These are phyloP conservation scores for Synergus japonicus DNA, from an alignment of 2,888 invertebrate species.

Conservation along the genomic window DNA sequence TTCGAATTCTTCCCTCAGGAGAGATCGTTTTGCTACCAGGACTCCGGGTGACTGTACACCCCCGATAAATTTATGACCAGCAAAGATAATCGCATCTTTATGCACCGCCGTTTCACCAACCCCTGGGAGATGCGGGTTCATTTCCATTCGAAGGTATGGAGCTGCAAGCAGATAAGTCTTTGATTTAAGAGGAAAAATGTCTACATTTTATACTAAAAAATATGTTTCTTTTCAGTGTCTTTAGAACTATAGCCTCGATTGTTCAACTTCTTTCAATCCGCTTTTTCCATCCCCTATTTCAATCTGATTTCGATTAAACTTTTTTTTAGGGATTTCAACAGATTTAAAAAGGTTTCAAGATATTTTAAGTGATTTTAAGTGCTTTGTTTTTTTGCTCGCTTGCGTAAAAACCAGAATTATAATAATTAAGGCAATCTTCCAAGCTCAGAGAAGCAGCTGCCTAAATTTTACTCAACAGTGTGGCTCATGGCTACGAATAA, in stretches of 20 bases:
- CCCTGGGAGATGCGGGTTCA: constrained; percentile 88
- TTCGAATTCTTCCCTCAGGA: constrained; percentile 77
- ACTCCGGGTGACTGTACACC: constrained; percentile 91
- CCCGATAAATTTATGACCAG: constrained; percentile 94
- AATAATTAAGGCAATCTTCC: constrained; percentile 1
- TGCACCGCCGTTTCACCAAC: constrained; percentile 85
- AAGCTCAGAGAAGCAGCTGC: not conserved
- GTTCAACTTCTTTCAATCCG: too few relatives aligned
- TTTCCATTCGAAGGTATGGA: constrained; percentile 88
- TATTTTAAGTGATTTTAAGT: not conserved
- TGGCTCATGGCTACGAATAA: not conserved
- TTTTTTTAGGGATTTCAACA: too few relatives aligned
- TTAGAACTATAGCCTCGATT: too few relatives aligned
- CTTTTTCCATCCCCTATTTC: too few relatives aligned
- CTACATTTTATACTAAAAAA: not conserved
- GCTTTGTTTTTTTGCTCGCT: not conserved
- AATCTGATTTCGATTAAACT: too few relatives aligned
- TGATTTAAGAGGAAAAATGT: not conserved
- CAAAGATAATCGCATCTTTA: constrained; percentile 94
- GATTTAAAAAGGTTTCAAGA: too few relatives aligned
- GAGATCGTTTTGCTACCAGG: constrained; percentile 79
- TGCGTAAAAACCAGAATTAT: not conserved
- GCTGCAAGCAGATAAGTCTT: constrained; percentile 73
- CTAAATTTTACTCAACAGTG: not conserved
- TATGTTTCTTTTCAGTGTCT: too few relatives aligned